Evolutionary conservation across 2,113 vertebrate genomes (phyloP).

Genomic region (Natator depressus): DNA sequence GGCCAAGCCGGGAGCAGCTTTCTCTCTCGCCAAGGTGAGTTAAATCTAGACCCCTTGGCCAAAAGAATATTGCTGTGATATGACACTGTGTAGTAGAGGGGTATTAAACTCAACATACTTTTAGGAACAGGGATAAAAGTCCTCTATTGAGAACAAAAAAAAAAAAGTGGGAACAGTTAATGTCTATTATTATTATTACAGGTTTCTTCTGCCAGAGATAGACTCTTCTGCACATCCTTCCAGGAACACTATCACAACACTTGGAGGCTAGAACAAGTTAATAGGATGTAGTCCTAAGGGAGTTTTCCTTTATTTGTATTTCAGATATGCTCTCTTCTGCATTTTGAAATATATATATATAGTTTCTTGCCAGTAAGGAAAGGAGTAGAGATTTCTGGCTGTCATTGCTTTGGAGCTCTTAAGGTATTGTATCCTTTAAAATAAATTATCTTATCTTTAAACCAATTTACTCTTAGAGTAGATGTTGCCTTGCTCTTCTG

Average conservation of each 20-base stretch:
- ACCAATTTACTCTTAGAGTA: background rate
- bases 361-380: background rate
- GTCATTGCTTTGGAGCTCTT: background rate
- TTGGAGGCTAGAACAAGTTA: background rate
- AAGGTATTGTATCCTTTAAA: background rate
- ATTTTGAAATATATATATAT: background rate
- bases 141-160: background rate
- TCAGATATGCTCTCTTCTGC: background rate
- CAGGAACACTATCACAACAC: background rate
- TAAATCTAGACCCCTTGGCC: background rate
- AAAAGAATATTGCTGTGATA: background rate
- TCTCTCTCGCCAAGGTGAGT: background rate
- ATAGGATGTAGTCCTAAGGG: background rate
- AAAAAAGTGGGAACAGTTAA: background rate
- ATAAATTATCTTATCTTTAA: background rate
- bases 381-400: background rate
- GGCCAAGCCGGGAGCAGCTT: background rate
- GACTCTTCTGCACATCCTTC: background rate
- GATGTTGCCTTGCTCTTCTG: background rate
- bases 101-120: background rate
- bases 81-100: background rate
- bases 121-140: background rate
- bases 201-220: background rate
- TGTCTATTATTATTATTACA: rapidly evolving
- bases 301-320: background rate